Base-by-base conservation (phyloP, 2,888 invertebrate species). In the Rosalia funebris region DNA sequence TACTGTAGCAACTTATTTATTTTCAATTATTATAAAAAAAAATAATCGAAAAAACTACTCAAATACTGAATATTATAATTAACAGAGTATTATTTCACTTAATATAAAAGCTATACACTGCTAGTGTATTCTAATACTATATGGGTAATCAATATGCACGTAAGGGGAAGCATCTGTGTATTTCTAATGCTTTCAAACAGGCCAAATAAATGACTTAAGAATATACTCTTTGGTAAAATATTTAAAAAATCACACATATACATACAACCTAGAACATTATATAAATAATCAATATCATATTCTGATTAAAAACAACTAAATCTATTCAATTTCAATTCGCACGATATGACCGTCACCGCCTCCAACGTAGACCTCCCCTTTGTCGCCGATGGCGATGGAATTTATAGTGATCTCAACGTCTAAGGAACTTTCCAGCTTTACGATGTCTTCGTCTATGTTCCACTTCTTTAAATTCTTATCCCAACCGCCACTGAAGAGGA, bases 321-420 rank as follows among this genome's bases (percentile, higher is more conserved):
- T 34, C 50, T 53, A 70, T 42, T 65, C 61, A 10, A 65, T 64
- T 39, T 73, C 71, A 41, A 78, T 58, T 54, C 76, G 66, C 9
- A 73, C 69, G 34, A 87, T 77, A 56, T 77, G 77, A 11, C 88
- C 88, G 65, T 87, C 86, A 80, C 85, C 83, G 7, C 87, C 86
- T 0, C 83, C 87, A 0, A 85, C 85, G 82, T 85, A 88, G 3
- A 83, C 52, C 37, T 71, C 63, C 7, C 72, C 72, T n/a, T 71
- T 62, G n/a, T 73, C 74, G 1, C 77, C 77, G 5, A 67, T 48
- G 0, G 72, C 62, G 9, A 78, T 63, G 2, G 73, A 63, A 47
- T 76, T 77, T 1, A 78, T 63, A 9, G 75, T 72, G 34, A 78
- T 66, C 34, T 72, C 76, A 0, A 74, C 68, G 41, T 73, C 69